Base-by-base conservation (phyloP, 2,888 invertebrate species). In the Acanthosepion lycidas region DNA sequence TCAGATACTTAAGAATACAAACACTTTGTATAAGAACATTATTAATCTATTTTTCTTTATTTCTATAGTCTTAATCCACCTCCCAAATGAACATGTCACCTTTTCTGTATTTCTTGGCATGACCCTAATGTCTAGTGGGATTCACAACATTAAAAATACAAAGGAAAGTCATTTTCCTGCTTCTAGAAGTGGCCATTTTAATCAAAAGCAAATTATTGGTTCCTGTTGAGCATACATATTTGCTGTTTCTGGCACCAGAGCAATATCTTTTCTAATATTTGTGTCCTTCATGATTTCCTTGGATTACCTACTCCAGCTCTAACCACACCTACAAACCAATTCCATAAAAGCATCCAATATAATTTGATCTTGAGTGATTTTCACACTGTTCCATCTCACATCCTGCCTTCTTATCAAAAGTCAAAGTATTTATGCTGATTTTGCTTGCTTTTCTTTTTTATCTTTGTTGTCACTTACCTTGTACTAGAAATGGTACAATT, bases 101-200 rank as follows among this genome's bases (percentile, higher is more conserved):
- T 78, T n/a, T 78, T 8, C 78, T 78, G 78, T 33, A 78, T 33
- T 78, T 18, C 78, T 78, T 78, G 78, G n/a, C 78, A n/a, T 78
- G n/a, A 78, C 78, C 78, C n/a, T 33, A 78, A 12, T 15, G 78
- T 12, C 78, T 15, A 78, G 12, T 33, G n/a, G 78, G 78, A 78
- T n/a, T 33, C 78, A 78, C 18, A 33, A n/a, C 78, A 78, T 78
- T 33, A 78, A 78, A 78, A n/a, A 78, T 33, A 78, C 78, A 78
- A 78, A 78, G n/a, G n/a, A 78, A 78, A n/a, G 78, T 78, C 33
- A 78, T 78, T 78, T 78, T 78, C 78, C 78, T 78, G n/a, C 78
- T 78, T 78, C n/a, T 78, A 33, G n/a, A 78, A 78, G 78, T 23
- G 78, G 78, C n/a, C 78, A 78, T 78, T 78, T 78, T 78, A 78